Evolutionary conservation across 2,888 invertebrate species (phyloP).

Genomic region (Torymus auratus): DNA sequence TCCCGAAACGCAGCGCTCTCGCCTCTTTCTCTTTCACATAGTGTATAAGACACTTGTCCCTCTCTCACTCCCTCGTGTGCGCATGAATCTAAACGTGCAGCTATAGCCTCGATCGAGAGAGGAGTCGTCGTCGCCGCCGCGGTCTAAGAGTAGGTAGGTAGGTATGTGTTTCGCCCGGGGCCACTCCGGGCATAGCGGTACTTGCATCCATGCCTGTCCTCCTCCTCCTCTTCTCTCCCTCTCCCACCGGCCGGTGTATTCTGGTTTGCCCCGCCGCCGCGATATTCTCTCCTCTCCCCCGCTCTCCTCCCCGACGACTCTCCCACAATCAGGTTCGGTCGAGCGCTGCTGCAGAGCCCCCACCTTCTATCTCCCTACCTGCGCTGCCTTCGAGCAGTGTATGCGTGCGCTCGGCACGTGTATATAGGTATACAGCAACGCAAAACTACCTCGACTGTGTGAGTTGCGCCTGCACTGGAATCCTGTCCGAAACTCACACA

Average conservation of each 20-base stretch:
- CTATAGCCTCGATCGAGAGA: not conserved
- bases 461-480: too few relatives aligned
- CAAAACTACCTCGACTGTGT: too few relatives aligned
- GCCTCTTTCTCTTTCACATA: slow-evolving; percentile 22
- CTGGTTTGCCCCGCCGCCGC: slow-evolving; percentile 33
- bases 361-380: not conserved
- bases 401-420: too few relatives aligned
- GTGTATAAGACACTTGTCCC: slow-evolving; percentile 21
- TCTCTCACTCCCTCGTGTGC: not conserved
- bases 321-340: too few relatives aligned
- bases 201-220: slow-evolving; percentile 68
- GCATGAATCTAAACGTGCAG: not conserved
- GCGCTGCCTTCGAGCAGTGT: not conserved
- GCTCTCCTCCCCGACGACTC: slow-evolving; percentile 13
- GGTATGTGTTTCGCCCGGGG: slow-evolving; percentile 74
- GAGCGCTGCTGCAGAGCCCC: too few relatives aligned
- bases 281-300: slow-evolving; percentile 19
- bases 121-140: slow-evolving; percentile 42
- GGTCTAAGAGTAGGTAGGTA: slow-evolving; percentile 69
- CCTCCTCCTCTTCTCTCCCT: slow-evolving; percentile 55
- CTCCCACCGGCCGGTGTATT: not conserved
- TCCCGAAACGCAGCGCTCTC: slow-evolving; percentile 2
- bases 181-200: slow-evolving; percentile 75
- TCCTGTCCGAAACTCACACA: too few relatives aligned
- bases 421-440: too few relatives aligned